Conservation (phyloP, 1,140 invertebrate species). For the Cotesia vestalis region DNA sequence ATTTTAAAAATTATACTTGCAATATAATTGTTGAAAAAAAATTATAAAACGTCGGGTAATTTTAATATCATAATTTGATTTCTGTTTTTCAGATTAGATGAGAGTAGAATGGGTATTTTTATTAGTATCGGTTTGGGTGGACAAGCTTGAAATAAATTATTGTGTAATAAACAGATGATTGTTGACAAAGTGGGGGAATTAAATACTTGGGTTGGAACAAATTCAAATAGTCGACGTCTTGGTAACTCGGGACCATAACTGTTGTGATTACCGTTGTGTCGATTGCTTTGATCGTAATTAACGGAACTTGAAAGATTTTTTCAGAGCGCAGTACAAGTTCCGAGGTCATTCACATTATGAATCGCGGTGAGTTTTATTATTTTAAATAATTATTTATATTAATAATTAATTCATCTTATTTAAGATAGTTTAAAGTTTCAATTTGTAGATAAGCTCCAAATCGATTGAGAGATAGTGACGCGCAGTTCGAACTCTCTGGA, state of each 20-base stretch:
- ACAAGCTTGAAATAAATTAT: background rate
- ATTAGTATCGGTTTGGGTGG: background rate
- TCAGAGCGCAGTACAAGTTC: background rate
- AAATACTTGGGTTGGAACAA: background rate
- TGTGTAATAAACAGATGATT: background rate
- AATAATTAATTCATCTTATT: no score
- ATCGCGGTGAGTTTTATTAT: background rate
- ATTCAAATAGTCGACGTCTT: conserved; percentile 21
- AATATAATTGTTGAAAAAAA: background rate
- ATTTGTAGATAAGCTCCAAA: no score
- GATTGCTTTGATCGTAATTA: conserved; percentile 20
- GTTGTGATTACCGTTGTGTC: conserved; percentile 13
- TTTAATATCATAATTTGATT: no score
- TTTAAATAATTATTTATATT: background rate
- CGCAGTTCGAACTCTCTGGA: no score
- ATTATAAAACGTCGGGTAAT: background rate
- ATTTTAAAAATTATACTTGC: no score
- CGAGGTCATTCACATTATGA: conserved; percentile 17
- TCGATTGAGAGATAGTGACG: no score
- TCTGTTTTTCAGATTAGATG: no score
- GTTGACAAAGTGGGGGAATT: background rate
- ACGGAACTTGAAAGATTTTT: conserved; percentile 14
- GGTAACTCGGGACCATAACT: background rate
- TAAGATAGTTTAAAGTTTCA: no score
- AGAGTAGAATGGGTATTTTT: background rate